Base-by-base conservation (phyloP, 2,113 vertebrate species). In the Rynchops niger region DNA sequence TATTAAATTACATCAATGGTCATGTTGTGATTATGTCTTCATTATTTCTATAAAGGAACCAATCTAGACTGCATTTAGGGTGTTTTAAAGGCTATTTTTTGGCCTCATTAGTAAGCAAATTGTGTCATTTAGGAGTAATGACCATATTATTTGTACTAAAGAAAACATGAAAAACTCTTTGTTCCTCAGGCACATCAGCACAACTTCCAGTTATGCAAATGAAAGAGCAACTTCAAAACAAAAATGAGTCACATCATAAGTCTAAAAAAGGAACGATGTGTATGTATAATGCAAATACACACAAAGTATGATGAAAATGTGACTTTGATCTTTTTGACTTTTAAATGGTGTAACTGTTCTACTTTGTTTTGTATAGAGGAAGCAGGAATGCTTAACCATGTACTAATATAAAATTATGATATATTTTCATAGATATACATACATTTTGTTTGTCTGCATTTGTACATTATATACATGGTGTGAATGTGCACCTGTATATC, bases 171-270 rank as follows among this genome's bases (percentile, higher is more conserved):
- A 92, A 49, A 32, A 23, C 10, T 82, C 16, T 94, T 77, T 27
- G 45, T 47, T 96, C 86, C 67, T 88, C 62, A 45, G 83, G 69
- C 62, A 61, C 43, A 69, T 19, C 32, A 5, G 32, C 55, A 76
- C 73, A 95, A 72, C 32, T 87, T 93, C 52, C 34, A 94, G 94
- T 93, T 95, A 96, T 86, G 79, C 30, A 98, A 97, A 96, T 97
- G 65, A 93, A 79, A 69, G 27, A 72, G 42, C 30, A 86, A 94
- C 86, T 95, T 97, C 76, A 96, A 95, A 96, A 94, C 76, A 95
- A 82, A 87, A 85, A 80, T 65, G 59, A 96, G 45, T 91, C 91
- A 86, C 25, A 26, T 74, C 25, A 25, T 74, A 88, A 27, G 21
- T 62, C 58, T 82, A 73, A 86, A 89, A 95, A 90, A 73, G 32